Conservation (phyloP, 2,113 vertebrate species). For the Gambusia affinis region DNA sequence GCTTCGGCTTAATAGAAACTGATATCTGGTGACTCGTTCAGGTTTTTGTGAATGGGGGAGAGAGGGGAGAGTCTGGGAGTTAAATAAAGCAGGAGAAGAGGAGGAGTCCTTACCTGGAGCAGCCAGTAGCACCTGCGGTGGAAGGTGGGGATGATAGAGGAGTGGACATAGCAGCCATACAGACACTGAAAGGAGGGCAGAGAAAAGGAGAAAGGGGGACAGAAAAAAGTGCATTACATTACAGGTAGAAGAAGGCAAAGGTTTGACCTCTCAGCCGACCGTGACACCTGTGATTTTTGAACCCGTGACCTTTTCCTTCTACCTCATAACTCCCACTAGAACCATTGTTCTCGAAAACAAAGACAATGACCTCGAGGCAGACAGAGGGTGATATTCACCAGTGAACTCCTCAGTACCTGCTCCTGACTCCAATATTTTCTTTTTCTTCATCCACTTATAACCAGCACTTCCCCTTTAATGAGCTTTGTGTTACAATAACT, state of each 20-base stretch:
- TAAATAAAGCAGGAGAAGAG: slow-evolving; percentile 39
- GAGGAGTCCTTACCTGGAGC: slow-evolving; percentile 90
- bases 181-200: slow-evolving; percentile 86
- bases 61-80: slow-evolving; percentile 29
- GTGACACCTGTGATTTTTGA: slow-evolving; percentile 55
- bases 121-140: slow-evolving; percentile 99
- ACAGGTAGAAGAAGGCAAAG: slow-evolving; percentile 30
- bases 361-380: slow-evolving; percentile 38
- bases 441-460: slow-evolving; percentile 7
- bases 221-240: slow-evolving; percentile 44
- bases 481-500: background rate
- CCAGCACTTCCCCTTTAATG: background rate
- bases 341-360: slow-evolving; percentile 61
- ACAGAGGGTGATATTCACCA: slow-evolving; percentile 28
- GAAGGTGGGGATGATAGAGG: slow-evolving; percentile 99
- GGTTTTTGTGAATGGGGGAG: slow-evolving; percentile 26
- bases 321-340: slow-evolving; percentile 41
- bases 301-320: slow-evolving; percentile 30
- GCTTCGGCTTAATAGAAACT: slow-evolving; percentile 69
- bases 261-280: slow-evolving; percentile 39
- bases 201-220: slow-evolving; percentile 17
- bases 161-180: slow-evolving; percentile 98
- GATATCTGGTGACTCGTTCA: slow-evolving; percentile 63
- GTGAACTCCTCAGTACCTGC: slow-evolving; percentile 22
- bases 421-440: slow-evolving; percentile 16